Evolutionary conservation across 2,888 invertebrate species (phyloP).

Genomic region (Ochropleura leucogaster): DNA sequence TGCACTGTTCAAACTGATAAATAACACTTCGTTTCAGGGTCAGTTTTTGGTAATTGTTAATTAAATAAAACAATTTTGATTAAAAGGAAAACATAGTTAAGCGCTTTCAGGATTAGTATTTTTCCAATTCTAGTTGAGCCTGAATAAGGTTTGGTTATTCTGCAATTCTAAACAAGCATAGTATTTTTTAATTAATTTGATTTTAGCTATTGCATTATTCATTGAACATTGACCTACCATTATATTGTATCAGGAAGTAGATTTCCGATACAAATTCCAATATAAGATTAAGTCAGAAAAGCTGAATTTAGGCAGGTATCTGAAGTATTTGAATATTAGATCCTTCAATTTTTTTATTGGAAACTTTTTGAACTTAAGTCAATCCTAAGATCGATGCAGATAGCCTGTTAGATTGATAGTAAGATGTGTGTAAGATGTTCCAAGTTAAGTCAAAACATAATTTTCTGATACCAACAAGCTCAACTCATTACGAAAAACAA

Average conservation of each 20-base stretch:
- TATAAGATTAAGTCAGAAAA: not conserved
- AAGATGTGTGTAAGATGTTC: not conserved
- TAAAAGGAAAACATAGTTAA: not conserved
- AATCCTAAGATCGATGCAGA: not conserved
- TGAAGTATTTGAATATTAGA: not conserved
- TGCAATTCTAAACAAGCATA: not conserved
- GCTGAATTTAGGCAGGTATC: not conserved
- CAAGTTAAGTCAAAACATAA: not conserved
- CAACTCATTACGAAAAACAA: constrained; percentile 12
- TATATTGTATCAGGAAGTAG: not conserved
- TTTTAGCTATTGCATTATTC: not conserved
- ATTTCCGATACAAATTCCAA: not conserved
- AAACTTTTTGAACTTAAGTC: not conserved
- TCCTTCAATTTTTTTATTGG: not conserved
- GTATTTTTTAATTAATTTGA: not conserved
- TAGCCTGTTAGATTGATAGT: not conserved
- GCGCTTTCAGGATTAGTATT: not conserved
- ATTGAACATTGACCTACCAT: not conserved
- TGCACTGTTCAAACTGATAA: not conserved
- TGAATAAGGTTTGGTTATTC: not conserved
- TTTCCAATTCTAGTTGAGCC: not conserved
- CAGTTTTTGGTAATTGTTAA: not conserved
- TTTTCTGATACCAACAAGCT: constrained; percentile 6
- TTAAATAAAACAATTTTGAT: not conserved
- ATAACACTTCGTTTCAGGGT: not conserved